These are phyloP conservation scores for Hesperia comma DNA, from an alignment of 2,888 invertebrate genomes.

Conservation along the genomic window DNA sequence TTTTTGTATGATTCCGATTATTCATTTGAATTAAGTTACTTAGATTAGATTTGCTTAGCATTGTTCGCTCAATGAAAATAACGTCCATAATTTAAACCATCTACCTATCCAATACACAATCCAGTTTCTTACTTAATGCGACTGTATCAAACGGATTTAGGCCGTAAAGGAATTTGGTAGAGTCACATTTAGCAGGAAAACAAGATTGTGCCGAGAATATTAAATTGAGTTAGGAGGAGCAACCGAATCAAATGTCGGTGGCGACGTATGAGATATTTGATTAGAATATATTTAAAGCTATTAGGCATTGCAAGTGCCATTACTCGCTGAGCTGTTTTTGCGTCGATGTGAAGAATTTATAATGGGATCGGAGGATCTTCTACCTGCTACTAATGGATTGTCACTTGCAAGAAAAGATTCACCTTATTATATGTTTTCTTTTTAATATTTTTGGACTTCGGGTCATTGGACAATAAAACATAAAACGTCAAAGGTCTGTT, in stretches of 20 bases:
- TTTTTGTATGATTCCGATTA: no score
- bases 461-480: no score
- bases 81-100: no score
- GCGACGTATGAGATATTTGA: conserved; percentile 17
- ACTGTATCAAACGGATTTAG: conserved; percentile 4
- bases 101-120: not conserved
- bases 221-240: conserved; percentile 11
- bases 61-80: no score
- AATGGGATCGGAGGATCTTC: conserved; percentile 45
- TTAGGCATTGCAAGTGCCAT: conserved; percentile 34
- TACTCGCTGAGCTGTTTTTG: conserved; percentile 44
- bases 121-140: not conserved
- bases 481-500: no score
- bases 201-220: conserved; percentile 19
- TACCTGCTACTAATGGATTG: conserved; percentile 45
- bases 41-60: no score
- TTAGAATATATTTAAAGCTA: conserved; percentile 25
- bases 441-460: not conserved
- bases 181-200: conserved; percentile 20
- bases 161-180: conserved; percentile 14
- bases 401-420: not conserved
- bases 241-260: conserved; percentile 12
- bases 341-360: conserved; percentile 50
- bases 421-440: not conserved
- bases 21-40: no score